These are phyloP conservation scores for Blastobasis lacticolella DNA, from an alignment of 2,888 invertebrate species.

Conservation along the genomic window DNA sequence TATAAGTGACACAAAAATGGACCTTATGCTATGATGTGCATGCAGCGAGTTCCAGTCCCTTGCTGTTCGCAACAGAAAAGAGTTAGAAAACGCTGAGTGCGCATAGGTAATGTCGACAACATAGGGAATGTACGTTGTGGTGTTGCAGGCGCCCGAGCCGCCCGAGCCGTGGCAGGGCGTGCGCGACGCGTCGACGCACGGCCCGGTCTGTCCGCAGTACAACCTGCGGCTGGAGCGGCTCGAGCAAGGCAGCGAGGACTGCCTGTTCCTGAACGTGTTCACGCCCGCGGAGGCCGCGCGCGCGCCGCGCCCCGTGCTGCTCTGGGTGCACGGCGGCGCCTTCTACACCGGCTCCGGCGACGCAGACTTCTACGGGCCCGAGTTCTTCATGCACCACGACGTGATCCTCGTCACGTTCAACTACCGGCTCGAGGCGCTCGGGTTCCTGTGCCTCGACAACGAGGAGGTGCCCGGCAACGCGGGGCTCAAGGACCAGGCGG, in stretches of 20 bases:
- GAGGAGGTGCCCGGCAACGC: conserved; percentile 66
- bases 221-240: conserved; percentile 63
- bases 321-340: conserved; percentile 69
- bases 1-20: too few relatives aligned
- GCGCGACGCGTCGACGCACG: conserved; percentile 50
- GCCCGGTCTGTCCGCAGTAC: conserved; percentile 61
- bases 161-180: conserved; percentile 54
- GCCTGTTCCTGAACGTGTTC: conserved; percentile 81
- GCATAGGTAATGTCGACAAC: too few relatives aligned
- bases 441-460: conserved; percentile 59
- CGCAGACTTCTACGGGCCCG: conserved; percentile 64
- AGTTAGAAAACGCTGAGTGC: too few relatives aligned
- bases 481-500: conserved; percentile 64
- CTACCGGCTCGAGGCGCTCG: conserved; percentile 64
- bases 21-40: too few relatives aligned
- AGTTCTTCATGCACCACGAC: conserved; percentile 58
- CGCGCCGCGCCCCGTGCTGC: conserved; percentile 49
- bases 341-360: conserved; percentile 68
- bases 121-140: too few relatives aligned
- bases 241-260: conserved; percentile 75
- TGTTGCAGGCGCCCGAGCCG: conserved; percentile 51
- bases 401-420: conserved; percentile 62
- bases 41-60: too few relatives aligned
- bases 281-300: conserved; percentile 39
- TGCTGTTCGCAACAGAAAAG: too few relatives aligned